These are phyloP conservation scores for Monopterus albus DNA, from an alignment of 2,113 vertebrate species.

Conservation along the genomic window DNA sequence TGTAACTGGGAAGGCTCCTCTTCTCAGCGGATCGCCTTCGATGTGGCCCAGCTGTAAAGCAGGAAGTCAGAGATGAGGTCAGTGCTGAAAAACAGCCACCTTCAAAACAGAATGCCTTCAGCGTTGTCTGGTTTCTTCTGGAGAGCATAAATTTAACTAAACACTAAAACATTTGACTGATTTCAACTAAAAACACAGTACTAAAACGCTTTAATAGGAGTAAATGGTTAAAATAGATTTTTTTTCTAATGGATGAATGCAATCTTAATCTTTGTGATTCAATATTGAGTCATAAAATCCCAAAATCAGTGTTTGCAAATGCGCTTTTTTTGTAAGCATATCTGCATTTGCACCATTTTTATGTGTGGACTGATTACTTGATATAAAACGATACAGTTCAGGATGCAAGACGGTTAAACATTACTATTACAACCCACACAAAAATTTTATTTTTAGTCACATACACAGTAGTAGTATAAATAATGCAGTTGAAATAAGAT, in stretches of 20 bases:
- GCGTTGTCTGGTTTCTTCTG: not conserved
- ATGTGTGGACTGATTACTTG: not conserved
- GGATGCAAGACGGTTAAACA: not conserved
- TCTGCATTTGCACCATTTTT: not conserved
- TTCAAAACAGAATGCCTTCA: no score
- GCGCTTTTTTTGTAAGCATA: not conserved
- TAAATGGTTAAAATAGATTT: no score
- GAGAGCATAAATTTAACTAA: not conserved
- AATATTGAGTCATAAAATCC: constrained; percentile 20
- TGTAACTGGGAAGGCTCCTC: constrained; percentile 96
- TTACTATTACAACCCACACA: no score
- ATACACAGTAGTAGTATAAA: no score
- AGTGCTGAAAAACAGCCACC: not conserved
- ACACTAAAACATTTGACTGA: not conserved
- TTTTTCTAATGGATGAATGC: no score
- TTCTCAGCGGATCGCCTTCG: constrained; percentile 93
- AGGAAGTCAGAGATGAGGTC: constrained; percentile 4
- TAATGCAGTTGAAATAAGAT: no score
- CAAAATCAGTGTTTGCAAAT: not conserved
- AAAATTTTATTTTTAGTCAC: not conserved
- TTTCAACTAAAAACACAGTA: constrained; percentile 6
- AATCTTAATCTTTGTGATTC: no score
- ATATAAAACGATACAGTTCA: not conserved
- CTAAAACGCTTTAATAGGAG: constrained; percentile 2
- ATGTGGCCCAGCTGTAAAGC: constrained; percentile 93